Conservation (phyloP, 2,797 vertebrate genomes). For the Buphagus erythrorhynchus region DNA sequence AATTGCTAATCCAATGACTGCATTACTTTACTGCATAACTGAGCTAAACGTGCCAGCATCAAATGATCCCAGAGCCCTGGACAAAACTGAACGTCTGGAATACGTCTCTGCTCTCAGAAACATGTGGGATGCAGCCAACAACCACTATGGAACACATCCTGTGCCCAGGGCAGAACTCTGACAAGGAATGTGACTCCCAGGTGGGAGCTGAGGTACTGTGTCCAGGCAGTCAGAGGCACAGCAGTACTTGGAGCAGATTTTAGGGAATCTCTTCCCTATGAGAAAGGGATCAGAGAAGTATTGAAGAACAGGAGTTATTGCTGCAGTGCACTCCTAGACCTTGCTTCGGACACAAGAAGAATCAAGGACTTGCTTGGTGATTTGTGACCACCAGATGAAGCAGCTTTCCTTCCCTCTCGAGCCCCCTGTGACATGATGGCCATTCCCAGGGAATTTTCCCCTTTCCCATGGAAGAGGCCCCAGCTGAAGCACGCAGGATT, state of each 20-base stretch:
- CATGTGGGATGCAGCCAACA: accelerated
- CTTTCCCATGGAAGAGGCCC: neutral
- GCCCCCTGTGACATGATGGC: accelerated
- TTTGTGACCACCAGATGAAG: neutral
- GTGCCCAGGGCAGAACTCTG: neutral
- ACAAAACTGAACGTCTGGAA: neutral
- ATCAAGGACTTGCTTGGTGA: neutral
- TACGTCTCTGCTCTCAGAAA: neutral
- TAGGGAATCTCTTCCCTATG: neutral
- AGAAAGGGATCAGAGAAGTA: neutral
- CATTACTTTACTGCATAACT: neutral
- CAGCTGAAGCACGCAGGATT: neutral
- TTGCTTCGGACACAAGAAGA: neutral
- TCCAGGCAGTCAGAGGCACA: neutral
- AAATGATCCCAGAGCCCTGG: neutral
- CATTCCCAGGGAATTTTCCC: neutral
- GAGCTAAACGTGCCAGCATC: neutral
- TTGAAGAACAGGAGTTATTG: neutral
- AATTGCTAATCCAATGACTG: neutral
- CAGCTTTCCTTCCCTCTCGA: neutral
- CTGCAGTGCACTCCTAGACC: neutral
- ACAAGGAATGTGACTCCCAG: neutral
- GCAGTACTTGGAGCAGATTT: neutral
- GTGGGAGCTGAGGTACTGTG: accelerated
- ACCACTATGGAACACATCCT: accelerated